A percentile compares a stretch with the other conserved stretches of the same genome.
phyloP scores from a whole-genome alignment of 2,888 invertebrate genomes.

The Reticulitermes lucifugus region DNA sequence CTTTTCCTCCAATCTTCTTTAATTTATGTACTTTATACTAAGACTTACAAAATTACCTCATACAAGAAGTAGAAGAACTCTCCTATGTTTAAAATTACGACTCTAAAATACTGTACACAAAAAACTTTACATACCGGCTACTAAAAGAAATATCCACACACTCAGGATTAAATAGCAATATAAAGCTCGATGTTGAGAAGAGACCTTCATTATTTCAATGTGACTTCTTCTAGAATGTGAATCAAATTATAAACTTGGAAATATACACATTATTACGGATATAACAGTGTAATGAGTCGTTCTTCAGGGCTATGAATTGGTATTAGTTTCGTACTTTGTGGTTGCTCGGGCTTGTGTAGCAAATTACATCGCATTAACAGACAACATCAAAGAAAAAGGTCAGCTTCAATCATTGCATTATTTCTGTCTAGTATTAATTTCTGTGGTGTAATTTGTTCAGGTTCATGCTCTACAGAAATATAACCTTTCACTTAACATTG shows the following conservation, averaged over 20 bases:
- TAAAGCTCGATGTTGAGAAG: slow-evolving; percentile 80
- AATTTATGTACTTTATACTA: no score
- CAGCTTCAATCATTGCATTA: slow-evolving; percentile 63
- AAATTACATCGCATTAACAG: background rate
- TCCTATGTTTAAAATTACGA: no score
- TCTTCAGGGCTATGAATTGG: background rate
- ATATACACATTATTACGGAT: background rate
- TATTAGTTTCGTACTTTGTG: background rate
- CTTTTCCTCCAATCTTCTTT: no score
- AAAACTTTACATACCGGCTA: slow-evolving; percentile 70
- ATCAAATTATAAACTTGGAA: background rate
- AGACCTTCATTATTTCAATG: slow-evolving; percentile 64
- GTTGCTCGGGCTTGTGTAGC: background rate
- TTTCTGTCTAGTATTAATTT: background rate
- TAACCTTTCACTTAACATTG: no score
- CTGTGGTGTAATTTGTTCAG: background rate
- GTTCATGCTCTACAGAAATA: background rate
- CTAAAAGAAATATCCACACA: slow-evolving; percentile 83
- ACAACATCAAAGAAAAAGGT: background rate
- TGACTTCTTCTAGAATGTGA: background rate
- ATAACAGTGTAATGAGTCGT: background rate
- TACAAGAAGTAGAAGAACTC: no score
- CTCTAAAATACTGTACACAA: background rate
- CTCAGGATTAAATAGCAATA: slow-evolving; percentile 86
- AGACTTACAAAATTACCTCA: no score